Conservation (phyloP, 92 coral and sea anemone genomes). For the Epizoanthus fatuus region DNA sequence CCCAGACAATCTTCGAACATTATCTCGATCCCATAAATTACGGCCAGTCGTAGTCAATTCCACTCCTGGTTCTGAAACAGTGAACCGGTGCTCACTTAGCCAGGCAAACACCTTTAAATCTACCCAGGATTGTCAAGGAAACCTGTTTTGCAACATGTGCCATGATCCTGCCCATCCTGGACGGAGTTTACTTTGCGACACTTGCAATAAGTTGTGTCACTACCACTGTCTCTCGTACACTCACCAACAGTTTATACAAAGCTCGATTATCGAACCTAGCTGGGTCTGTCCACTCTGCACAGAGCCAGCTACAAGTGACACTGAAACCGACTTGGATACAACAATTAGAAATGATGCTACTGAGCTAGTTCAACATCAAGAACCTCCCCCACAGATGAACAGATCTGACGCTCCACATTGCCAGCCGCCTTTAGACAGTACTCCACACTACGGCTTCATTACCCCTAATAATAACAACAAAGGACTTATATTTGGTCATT, state of each 20-base stretch:
- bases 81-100: background rate
- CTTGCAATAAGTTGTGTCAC: background rate
- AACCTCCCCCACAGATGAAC: background rate
- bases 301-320: background rate
- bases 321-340: background rate
- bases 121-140: background rate
- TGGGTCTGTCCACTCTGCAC: conserved; percentile 1
- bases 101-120: background rate
- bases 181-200: background rate
- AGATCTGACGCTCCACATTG: background rate
- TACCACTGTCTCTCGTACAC: background rate
- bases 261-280: background rate
- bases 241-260: background rate
- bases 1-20: background rate
- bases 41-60: background rate
- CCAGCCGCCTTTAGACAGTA: background rate
- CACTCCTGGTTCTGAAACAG: background rate
- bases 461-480: conserved; percentile 18
- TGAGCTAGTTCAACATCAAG: background rate
- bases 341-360: background rate
- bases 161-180: background rate
- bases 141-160: background rate
- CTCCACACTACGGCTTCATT: background rate
- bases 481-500: conserved; percentile 46
- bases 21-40: background rate